Evolutionary conservation across 37 sponge, comb jelly and placozoan species (phyloP).

Genomic region (Haliclona indistincta): DNA sequence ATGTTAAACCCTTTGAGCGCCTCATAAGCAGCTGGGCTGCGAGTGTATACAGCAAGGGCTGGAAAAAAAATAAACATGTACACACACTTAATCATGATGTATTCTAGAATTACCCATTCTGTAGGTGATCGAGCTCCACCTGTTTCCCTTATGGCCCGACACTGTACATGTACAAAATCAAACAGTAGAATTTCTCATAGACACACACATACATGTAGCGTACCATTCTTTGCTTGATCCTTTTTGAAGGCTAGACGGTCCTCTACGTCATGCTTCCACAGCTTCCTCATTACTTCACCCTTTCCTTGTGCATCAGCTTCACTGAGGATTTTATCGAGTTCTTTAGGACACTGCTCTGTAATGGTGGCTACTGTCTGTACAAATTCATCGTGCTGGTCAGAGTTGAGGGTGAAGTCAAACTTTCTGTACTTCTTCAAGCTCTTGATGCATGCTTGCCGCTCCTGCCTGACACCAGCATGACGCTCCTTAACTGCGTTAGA

Average conservation of each 20-base stretch:
- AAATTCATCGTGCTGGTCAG: not conserved
- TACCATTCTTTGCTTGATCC: slow-evolving; percentile 8
- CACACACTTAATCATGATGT: not conserved
- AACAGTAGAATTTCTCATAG: not conserved
- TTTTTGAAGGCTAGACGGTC: not conserved
- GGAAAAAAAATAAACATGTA: not conserved
- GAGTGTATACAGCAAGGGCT: slow-evolving; percentile 13
- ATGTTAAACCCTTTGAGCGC: slow-evolving; percentile 8
- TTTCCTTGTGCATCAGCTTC: slow-evolving; percentile 8
- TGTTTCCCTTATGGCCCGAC: not conserved
- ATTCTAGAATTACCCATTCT: not conserved
- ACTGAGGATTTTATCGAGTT: not conserved
- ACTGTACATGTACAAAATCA: not conserved
- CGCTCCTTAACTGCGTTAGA: not conserved
- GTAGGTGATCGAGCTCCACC: slow-evolving; percentile 9
- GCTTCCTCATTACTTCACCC: not conserved
- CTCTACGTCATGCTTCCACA: slow-evolving; percentile 7
- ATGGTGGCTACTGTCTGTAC: not conserved
- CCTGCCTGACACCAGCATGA: not conserved
- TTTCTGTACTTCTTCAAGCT: slow-evolving; percentile 8
- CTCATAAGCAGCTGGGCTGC: slow-evolving; percentile 12
- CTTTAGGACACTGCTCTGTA: not conserved
- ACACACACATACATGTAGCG: not conserved
- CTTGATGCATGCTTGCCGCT: slow-evolving; percentile 4
- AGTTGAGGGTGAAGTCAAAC: not conserved